These are phyloP conservation scores for Ataeniobius toweri DNA, from an alignment of 2,797 vertebrate species.

Conservation along the genomic window DNA sequence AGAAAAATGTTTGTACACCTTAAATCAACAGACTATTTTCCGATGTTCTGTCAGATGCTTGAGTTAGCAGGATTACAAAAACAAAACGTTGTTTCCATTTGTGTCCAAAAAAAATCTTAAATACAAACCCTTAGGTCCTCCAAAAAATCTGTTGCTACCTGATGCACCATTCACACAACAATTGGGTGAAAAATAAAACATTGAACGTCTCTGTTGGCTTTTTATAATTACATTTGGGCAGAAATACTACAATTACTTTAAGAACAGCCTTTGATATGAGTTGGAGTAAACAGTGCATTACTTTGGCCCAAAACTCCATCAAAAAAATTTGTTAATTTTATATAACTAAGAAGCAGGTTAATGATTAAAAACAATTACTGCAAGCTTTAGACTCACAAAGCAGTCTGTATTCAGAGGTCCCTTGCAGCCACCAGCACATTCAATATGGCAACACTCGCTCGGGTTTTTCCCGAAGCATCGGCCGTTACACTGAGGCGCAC, in stretches of 20 bases:
- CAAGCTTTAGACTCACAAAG: constrained; percentile 83
- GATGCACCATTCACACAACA: background rate
- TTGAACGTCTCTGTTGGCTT: background rate
- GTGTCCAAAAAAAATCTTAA: too few relatives aligned
- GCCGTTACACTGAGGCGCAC: constrained; percentile 92
- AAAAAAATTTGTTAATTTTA: background rate
- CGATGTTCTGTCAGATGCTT: too few relatives aligned
- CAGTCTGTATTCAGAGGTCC: constrained; percentile 89
- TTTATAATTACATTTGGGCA: background rate
- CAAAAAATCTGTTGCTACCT: background rate
- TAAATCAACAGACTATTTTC: too few relatives aligned
- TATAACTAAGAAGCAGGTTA: background rate
- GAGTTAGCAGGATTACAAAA: background rate
- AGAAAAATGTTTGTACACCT: too few relatives aligned
- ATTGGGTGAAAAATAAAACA: background rate
- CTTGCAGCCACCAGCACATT: constrained; percentile 93
- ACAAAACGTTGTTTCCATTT: background rate
- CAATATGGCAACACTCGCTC: constrained; percentile 93
- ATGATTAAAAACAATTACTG: background rate
- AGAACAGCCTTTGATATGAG: too few relatives aligned
- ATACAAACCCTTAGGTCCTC: too few relatives aligned
- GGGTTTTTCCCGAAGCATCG: constrained; percentile 91
- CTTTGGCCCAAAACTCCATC: background rate
- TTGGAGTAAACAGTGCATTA: background rate
- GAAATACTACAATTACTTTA: background rate